Evolutionary conservation across 1,140 invertebrate species (phyloP), one percentile per base, ranked within the genome.

Genomic region (Schlechtendalia chinensis): DNA sequence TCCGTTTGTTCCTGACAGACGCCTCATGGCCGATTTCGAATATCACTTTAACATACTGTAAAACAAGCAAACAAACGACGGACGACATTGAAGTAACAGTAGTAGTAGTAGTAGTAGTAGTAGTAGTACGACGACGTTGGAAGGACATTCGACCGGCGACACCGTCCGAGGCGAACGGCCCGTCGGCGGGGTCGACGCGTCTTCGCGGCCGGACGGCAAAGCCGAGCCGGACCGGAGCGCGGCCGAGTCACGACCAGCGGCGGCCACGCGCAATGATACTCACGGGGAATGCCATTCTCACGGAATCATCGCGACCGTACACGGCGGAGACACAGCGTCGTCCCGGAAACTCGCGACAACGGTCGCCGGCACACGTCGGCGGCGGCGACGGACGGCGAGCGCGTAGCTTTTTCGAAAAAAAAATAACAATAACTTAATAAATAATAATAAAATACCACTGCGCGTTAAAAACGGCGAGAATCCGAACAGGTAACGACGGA

Each of bases 21-120:
- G 96, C 94, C 84, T 91, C 89, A 86, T 98, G 96, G 53, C 96
- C 96, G 85, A 97, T 92, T 88, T 97, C 95, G 84, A 98, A 90
- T 84, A 91, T 92, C 81, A 97, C 93, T 86, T 92, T 91, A 82
- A 96, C 90, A 83, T 83, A 83, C 84, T 84, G 77, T n/a, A 81
- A 80, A 72, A 56, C 32, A 80, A 80, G 3, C 32, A 39, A 39
- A n/a, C n/a, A n/a, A n/a, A n/a, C n/a, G n/a, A n/a, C n/a, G n/a
- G n/a, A n/a, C n/a, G n/a, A n/a, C n/a, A n/a, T n/a, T n/a, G n/a
- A n/a, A n/a, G n/a, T n/a, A n/a, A n/a, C n/a, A n/a, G n/a, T n/a
- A n/a, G n/a, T n/a, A n/a, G n/a, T n/a, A n/a, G n/a, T n/a, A n/a
- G n/a, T n/a, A n/a, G n/a, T n/a, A n/a, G n/a, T n/a, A n/a, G n/a